phyloP scores from a whole-genome alignment of 2,888 invertebrate genomes.

The Caenorhabditis sp. region DNA sequence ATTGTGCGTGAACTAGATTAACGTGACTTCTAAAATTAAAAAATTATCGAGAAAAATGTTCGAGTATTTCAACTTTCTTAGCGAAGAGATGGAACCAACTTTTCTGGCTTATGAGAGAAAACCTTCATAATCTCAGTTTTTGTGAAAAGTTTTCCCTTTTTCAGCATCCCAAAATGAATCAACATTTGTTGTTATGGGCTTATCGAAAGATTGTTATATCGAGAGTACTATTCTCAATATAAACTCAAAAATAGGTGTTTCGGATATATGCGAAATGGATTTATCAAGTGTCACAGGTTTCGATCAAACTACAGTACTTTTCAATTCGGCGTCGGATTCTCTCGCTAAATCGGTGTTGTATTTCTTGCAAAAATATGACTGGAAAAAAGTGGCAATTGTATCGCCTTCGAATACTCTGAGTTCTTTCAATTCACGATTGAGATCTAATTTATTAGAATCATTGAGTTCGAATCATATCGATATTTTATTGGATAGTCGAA shows the following conservation, averaged over 20 bases:
- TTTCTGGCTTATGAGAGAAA: no score
- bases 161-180: neutral
- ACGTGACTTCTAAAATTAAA: no score
- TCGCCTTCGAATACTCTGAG: conserved; percentile 28
- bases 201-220: conserved; percentile 28
- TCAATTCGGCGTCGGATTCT: conserved; percentile 28
- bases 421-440: conserved; percentile 19
- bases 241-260: conserved; percentile 35
- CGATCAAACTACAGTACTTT: conserved; percentile 32
- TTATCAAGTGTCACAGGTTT: conserved; percentile 29
- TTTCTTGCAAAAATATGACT: conserved; percentile 24
- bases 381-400: conserved; percentile 26
- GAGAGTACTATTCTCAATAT: conserved; percentile 36
- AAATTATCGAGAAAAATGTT: no score
- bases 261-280: conserved; percentile 42
- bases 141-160: neutral
- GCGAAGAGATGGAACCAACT: no score
- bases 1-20: no score
- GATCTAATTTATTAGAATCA: conserved; percentile 32
- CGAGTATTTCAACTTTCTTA: no score
- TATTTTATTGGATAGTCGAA: conserved; percentile 31
- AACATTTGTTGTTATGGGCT: conserved; percentile 27
- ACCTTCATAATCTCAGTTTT: no score
- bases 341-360: conserved; percentile 25
- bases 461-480: conserved; percentile 24